Evolutionary conservation across 2,888 invertebrate genomes (phyloP).

Genomic region (Limnephilus auricula): DNA sequence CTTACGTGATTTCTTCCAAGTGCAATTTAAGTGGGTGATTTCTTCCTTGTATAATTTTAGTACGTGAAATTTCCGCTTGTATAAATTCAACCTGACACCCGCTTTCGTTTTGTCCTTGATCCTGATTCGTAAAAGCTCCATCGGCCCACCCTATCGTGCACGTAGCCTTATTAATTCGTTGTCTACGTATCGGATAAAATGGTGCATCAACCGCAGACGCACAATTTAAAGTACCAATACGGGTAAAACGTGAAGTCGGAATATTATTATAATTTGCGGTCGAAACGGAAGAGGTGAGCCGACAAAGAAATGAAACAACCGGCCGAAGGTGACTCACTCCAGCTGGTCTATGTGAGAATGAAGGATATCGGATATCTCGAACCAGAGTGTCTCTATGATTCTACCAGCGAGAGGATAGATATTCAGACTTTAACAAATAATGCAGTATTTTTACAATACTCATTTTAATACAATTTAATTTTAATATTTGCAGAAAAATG

Average conservation of each 20-base stretch:
- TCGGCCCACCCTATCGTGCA: background rate
- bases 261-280: conserved; percentile 33
- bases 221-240: conserved; percentile 11
- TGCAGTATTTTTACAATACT: no score
- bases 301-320: conserved; percentile 5
- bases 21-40: no score
- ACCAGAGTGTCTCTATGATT: background rate
- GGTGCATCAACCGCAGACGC: conserved; percentile 32
- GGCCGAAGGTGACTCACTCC: conserved; percentile 30
- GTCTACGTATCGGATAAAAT: conserved; percentile 35
- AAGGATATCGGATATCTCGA: conserved; percentile 1
- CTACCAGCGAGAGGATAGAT: background rate
- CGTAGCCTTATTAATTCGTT: conserved; percentile 21
- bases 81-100: no score
- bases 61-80: no score
- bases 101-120: no score
- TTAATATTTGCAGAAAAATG: no score
- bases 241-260: background rate
- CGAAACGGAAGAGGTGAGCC: conserved; percentile 21
- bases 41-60: no score
- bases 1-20: no score
- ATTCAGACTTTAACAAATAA: no score
- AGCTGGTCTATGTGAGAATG: background rate
- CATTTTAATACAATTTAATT: no score
- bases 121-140: background rate